Evolutionary conservation across 1,140 invertebrate genomes (phyloP).

Genomic region (Rhagoletis zephyria): DNA sequence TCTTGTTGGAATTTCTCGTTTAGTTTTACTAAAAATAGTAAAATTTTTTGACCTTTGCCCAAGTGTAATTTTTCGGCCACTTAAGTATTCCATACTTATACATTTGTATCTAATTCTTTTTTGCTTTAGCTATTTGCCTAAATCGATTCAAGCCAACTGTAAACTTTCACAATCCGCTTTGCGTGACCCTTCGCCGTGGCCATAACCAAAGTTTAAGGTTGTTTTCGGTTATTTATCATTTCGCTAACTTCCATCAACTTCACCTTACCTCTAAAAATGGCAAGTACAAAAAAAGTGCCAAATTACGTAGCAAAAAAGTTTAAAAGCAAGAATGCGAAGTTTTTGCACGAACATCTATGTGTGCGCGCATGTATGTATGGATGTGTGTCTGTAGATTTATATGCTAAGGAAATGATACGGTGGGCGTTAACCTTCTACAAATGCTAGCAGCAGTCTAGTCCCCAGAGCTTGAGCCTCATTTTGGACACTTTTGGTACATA

Average conservation of each 20-base stretch:
- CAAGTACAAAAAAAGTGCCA: background rate
- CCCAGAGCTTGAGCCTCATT: background rate
- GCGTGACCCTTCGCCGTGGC: background rate
- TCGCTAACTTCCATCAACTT: slow-evolving; percentile 24
- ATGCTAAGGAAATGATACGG: background rate
- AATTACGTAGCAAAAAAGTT: no score
- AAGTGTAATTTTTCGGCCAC: no score
- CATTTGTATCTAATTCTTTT: no score
- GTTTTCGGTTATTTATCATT: background rate
- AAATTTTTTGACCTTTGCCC: no score
- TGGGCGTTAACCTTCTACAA: background rate
- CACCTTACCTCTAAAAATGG: background rate
- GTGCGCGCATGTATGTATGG: no score
- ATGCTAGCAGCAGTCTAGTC: background rate
- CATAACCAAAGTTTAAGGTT: slow-evolving; percentile 41
- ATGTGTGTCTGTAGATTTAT: background rate
- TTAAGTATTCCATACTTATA: no score
- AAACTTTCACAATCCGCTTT: slow-evolving; percentile 10
- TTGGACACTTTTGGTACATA: background rate
- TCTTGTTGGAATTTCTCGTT: no score
- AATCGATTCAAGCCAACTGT: slow-evolving; percentile 22
- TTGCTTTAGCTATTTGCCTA: background rate
- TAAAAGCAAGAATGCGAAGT: no score
- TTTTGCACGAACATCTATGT: no score
- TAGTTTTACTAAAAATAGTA: no score